Evolutionary conservation across 2,797 vertebrate genomes (phyloP), one percentile per base, ranked within the genome.

Genomic region (Tiaroga cobitis): DNA sequence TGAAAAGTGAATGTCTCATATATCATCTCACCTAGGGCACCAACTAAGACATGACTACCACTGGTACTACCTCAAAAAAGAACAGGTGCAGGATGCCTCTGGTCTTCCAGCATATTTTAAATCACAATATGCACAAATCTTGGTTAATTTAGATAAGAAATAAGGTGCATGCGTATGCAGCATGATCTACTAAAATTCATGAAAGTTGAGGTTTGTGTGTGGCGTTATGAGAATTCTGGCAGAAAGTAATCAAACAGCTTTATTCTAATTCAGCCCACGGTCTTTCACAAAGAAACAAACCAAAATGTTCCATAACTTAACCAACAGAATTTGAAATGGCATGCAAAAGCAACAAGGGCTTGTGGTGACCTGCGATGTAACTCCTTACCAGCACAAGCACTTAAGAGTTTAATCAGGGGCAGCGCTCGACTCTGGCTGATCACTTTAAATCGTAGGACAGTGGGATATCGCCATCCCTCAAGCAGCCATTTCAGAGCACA

Each of bases 381-480:
- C 61, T 51, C 75, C 78, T 70, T 34, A 61, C 73, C 73, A 69
- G 49, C 49, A 56, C 67, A 70, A 37, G 46, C 49, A 70, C 37
- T 82, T 46, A 34, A 34, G 69, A 61, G 39, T 63, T 34, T 72
- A 73, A 82, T 74, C 37, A 82, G 34, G 26, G 39, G 24, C 69
- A 61, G 69, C 7, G 80, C n/a, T 59, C 2, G 16, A 61, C 69
- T 82, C 26, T 5, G 37, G 81, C 54, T 74, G 81, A 82, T 73
- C 69, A 63, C 68, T 82, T 82, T 82, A 81, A 81, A 69, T 15
- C 32, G 4, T 34, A 16, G 34, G 80, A 82, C 51, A 73, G 32
- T 73, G 54, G 69, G 26, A 73, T 63, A 63, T 82, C 39, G 49
- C 39, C 37, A 59, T 82, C 34, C 69, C 54, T 82, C 26, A 74